Base-by-base conservation (phyloP, 2,888 invertebrate species). In the Carterocephalus palaemon region DNA sequence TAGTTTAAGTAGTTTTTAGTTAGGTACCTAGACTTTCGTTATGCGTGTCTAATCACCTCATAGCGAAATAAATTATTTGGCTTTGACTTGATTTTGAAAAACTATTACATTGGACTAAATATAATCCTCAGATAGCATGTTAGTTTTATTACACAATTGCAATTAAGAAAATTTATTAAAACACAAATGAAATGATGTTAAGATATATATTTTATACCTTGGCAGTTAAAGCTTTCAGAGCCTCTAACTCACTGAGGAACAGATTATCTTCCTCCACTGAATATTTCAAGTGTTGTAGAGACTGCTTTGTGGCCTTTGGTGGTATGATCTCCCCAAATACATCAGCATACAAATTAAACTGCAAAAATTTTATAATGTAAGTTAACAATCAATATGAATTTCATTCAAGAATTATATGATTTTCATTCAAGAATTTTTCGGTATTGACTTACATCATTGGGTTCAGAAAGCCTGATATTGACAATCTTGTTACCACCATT, bases 391-490 rank as follows among this genome's bases (percentile, higher is more conserved):
- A 19, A 36, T 7, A 29, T 5, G 2, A 3, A 19, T 28, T 28
- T 9, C 9, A 40, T n/a, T 19, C 22, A 32, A 7, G 5, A 12
- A 31, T 5, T 15, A 13, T 4, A 31, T 7, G 2, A 15, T 31
- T 13, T 31, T 33, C 19, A 2, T 16, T 19, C 2, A n/a, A n/a
- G n/a, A n/a, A n/a, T n/a, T n/a, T n/a, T n/a, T n/a, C n/a, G n/a
- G n/a, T n/a, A 8, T 16, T 17, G 22, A 47, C 49, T 86, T 88
- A 93, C 93, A 69, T 90, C 89, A 57, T 90, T 88, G 24, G 89
- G 76, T 47, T 92, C 89, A 0, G 88, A 88, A 8, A 94, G 78
- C 51, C 90, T 89, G 48, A 94, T 79, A 58, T 91, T 88, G 24
- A 92, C 87, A 16, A 92, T 78, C 39, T 89, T 89, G 54, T 90